Percentiles rank a stretch among this genome's conserved stretches.
phyloP scores from a whole-genome alignment of 1,140 invertebrate genomes.

The Gryon sp. region DNA sequence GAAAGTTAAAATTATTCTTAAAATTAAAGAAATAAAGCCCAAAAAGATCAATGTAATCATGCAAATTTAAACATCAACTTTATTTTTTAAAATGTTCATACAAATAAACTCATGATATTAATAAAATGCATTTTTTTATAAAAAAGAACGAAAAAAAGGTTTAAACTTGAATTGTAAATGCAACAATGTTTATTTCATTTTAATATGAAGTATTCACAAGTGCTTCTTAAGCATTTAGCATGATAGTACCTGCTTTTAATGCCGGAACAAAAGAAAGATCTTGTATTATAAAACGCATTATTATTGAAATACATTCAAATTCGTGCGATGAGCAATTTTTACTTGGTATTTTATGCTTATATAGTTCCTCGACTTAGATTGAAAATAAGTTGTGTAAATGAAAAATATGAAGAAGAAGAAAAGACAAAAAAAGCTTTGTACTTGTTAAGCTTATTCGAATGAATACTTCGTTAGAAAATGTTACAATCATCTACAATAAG shows the following conservation, averaged over 20 bases:
- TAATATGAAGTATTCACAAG: constrained; percentile 16
- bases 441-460: background rate
- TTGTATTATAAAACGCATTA: background rate
- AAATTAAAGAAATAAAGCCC: no score
- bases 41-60: no score
- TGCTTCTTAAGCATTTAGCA: constrained; percentile 44
- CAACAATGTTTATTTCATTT: background rate
- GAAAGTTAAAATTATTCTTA: no score
- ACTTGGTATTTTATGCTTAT: constrained; percentile 43
- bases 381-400: constrained; percentile 17
- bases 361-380: constrained; percentile 48
- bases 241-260: constrained; percentile 33
- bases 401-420: background rate
- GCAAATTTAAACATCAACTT: no score
- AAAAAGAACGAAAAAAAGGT: background rate
- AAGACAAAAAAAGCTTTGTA: constrained; percentile 20
- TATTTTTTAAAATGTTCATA: no score
- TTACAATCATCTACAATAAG: no score
- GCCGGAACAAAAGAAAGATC: constrained; percentile 2
- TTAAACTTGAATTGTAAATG: background rate
- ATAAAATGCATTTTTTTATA: background rate
- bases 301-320: constrained; percentile 11
- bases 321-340: constrained; percentile 26
- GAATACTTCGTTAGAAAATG: background rate
- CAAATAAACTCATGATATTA: no score